phyloP scores from a whole-genome alignment of 92 coral and sea anemone species.

The Blastomussa wellsi region DNA sequence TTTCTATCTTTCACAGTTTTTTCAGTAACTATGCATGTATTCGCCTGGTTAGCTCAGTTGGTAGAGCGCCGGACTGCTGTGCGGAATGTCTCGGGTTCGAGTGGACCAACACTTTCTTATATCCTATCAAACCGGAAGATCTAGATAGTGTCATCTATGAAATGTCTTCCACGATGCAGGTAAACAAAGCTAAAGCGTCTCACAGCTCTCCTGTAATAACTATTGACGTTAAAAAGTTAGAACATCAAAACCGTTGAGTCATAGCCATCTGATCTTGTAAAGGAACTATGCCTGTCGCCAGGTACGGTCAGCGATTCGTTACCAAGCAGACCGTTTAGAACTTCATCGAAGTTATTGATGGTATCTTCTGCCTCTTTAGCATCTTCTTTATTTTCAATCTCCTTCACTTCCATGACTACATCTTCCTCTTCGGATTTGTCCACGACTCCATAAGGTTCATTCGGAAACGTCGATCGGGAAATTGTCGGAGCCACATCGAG shows the following conservation, averaged over 20 bases:
- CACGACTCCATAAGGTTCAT: conserved; percentile 43
- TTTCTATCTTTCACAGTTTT: no score
- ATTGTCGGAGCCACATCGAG: background rate
- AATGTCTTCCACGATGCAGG: background rate
- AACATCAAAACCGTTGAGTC: conserved; percentile 40
- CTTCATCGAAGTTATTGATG: conserved; percentile 15
- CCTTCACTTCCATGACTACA: conserved; percentile 44
- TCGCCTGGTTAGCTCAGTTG: no score
- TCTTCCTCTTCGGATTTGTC: conserved; percentile 44
- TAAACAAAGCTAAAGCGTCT: background rate
- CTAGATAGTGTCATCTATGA: background rate
- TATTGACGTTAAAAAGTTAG: background rate
- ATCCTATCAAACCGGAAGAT: background rate
- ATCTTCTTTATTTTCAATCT: conserved; percentile 21
- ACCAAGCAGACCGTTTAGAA: conserved; percentile 19
- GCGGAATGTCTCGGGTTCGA: no score
- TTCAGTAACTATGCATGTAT: no score
- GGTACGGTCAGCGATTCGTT: background rate
- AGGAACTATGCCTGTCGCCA: background rate
- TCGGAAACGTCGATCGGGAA: conserved; percentile 40
- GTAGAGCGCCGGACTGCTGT: no score
- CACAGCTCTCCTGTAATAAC: no score
- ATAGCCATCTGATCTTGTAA: conserved; percentile 8
- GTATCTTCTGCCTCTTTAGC: background rate
- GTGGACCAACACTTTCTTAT: no score